A percentile compares a stretch with the other conserved stretches of the same genome.
phyloP scores from a whole-genome alignment of 2,113 vertebrate genomes.

The Camelus bactrianus region DNA sequence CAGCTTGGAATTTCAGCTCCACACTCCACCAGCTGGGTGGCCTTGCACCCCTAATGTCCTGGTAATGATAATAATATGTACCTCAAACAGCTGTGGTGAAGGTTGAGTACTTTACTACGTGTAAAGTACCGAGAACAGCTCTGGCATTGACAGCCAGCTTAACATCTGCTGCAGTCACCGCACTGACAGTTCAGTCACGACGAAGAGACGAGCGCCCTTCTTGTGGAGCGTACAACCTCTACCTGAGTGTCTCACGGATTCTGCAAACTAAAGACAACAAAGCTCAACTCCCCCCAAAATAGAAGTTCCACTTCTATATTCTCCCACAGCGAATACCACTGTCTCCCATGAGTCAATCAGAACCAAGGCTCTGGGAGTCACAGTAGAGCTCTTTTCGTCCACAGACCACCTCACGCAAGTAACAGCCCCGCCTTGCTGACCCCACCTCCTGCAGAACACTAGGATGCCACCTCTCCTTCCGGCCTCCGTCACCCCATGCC shows the following conservation, averaged over 20 bases:
- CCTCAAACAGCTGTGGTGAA: no score
- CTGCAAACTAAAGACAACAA: not conserved
- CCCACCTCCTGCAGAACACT: not conserved
- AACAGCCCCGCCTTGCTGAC: no score
- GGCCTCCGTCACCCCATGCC: not conserved
- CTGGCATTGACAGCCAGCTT: not conserved
- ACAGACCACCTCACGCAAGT: fast-evolving
- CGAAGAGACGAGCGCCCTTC: no score
- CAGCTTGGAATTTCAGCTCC: not conserved
- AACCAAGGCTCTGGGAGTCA: not conserved
- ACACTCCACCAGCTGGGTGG: not conserved
- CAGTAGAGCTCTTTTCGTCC: not conserved
- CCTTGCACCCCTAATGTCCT: not conserved
- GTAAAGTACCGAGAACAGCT: not conserved
- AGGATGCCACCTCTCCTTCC: not conserved
- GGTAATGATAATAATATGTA: not conserved
- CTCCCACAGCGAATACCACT: not conserved
- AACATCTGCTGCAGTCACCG: no score
- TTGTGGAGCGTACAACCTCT: fast-evolving
- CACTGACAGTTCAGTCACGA: not conserved
- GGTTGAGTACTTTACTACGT: not conserved
- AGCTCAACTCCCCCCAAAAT: not conserved
- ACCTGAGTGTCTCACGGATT: fast-evolving
- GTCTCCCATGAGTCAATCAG: not conserved
- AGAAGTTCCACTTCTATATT: not conserved